Base-by-base conservation (phyloP, 2,797 vertebrate species). In the Trachops cirrhosus region DNA sequence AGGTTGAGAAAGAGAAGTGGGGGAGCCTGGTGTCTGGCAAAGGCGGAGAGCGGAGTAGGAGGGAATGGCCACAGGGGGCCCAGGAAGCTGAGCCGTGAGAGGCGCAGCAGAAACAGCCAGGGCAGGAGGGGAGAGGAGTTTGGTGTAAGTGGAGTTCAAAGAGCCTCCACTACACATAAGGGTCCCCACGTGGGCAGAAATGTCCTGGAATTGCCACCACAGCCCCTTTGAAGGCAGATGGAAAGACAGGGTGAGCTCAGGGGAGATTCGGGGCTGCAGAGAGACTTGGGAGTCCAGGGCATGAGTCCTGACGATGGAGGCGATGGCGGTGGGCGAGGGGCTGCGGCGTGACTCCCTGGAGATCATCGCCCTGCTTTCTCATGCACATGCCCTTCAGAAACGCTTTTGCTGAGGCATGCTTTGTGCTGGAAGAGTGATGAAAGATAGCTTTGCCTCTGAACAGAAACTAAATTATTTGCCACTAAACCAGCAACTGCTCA, bases 381-480 rank as follows among this genome's bases (percentile, higher is more conserved):
- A 24, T 7, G 48, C 9, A 14, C 46, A 15, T 39, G 86, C n/a
- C 73, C 71, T 77, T 78, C 15, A 77, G 83, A 95, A 50, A 77
- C 5, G 0, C 64, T 87, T 90, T 77, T 68, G 80, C 75, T 50
- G 70, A 77, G 74, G 44, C 3, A 0, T 46, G 29, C 75, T 89
- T 82, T 93, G 16, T 83, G 37, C 82, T 73, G n/a, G 70, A 59
- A 90, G 68, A 85, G 44, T 70, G 82, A 71, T 62, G 44, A 67
- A 77, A 93, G 82, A 22, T 37, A 37, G 64, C 39, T 93, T 64
- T 71, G 92, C 73, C 84, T 75, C 80, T 46, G 87, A 91, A 71
- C 59, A 75, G 62, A 86, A 54, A 86, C 52, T 64, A 37, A 54
- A 85, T 94, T 86, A 86, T 52, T 93, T 91, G 70, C 96, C 86